Conservation (phyloP, 2,113 vertebrate species). For the Athene noctua region DNA sequence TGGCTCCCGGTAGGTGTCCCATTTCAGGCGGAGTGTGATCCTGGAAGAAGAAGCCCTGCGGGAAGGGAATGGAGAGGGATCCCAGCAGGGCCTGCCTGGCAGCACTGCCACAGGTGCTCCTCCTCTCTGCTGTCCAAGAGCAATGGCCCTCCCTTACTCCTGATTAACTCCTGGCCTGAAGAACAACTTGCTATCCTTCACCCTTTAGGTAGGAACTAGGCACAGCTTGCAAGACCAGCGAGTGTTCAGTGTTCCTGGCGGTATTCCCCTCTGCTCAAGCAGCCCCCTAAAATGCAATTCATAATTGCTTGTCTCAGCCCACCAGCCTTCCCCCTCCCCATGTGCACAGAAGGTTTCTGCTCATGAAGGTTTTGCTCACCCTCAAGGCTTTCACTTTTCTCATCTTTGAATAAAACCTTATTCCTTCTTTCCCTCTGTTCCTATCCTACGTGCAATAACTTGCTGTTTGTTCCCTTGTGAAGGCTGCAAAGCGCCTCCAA, state of each 20-base stretch:
- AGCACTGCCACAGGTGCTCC: rapidly evolving
- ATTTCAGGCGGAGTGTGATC: rapidly evolving
- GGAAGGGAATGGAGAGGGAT: background rate
- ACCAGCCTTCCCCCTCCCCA: background rate
- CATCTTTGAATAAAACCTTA: background rate
- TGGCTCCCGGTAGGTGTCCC: background rate
- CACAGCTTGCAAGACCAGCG: background rate
- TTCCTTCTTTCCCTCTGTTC: background rate
- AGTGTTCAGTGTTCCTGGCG: background rate
- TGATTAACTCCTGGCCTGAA: background rate
- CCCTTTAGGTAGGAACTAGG: background rate
- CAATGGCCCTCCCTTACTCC: background rate
- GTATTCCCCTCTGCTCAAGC: background rate
- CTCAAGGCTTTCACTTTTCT: background rate
- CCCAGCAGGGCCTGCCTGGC: background rate
- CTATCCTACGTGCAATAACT: background rate
- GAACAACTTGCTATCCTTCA: background rate
- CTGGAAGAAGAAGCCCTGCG: background rate
- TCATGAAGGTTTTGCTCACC: background rate
- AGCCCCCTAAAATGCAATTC: background rate
- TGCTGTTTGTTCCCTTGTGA: background rate
- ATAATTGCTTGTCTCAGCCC: background rate
- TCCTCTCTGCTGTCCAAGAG: background rate
- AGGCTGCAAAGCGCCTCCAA: background rate
- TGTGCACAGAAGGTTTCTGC: background rate